Percentiles rank a stretch among this genome's conserved stretches.
Evolutionary conservation across 2,797 vertebrate genomes (phyloP).

Genomic region (Denticeps clupeoides): DNA sequence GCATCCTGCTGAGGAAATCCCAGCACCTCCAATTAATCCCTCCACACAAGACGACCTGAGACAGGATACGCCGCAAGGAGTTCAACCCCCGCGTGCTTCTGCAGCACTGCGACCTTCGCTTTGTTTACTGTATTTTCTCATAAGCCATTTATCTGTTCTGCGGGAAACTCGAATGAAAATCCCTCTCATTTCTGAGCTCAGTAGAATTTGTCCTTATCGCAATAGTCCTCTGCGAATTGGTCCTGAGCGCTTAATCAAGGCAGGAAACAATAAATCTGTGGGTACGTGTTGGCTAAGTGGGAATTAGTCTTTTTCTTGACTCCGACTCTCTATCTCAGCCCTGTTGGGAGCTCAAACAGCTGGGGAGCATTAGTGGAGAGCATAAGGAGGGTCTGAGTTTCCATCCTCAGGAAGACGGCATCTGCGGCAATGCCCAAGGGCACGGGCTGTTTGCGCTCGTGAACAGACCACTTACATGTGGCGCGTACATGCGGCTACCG

Average conservation of each 20-base stretch:
- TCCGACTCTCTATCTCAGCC: slow-evolving; percentile 23
- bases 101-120: not conserved
- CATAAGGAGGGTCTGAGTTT: slow-evolving; percentile 31
- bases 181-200: slow-evolving; percentile 35
- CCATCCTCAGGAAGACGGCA: slow-evolving; percentile 34
- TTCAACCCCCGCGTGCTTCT: not conserved
- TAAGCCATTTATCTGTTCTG: too few species aligned
- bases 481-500: slow-evolving; percentile 27
- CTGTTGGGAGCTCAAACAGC: slow-evolving; percentile 34
- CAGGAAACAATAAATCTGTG: slow-evolving; percentile 42
- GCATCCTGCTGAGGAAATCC: not conserved
- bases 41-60: not conserved
- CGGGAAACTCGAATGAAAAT: too few species aligned
- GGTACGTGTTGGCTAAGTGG: slow-evolving; percentile 38
- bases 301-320: slow-evolving; percentile 31
- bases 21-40: not conserved
- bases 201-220: slow-evolving; percentile 25
- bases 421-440: slow-evolving; percentile 27
- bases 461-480: slow-evolving; percentile 29
- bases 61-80: not conserved
- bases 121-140: slow-evolving; percentile 26
- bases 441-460: slow-evolving; percentile 29
- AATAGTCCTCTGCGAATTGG: not conserved
- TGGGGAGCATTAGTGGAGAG: slow-evolving; percentile 32
- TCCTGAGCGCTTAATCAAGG: slow-evolving; percentile 12